Conservation (phyloP, 2,888 invertebrate species). For the Dorcus hopei region DNA sequence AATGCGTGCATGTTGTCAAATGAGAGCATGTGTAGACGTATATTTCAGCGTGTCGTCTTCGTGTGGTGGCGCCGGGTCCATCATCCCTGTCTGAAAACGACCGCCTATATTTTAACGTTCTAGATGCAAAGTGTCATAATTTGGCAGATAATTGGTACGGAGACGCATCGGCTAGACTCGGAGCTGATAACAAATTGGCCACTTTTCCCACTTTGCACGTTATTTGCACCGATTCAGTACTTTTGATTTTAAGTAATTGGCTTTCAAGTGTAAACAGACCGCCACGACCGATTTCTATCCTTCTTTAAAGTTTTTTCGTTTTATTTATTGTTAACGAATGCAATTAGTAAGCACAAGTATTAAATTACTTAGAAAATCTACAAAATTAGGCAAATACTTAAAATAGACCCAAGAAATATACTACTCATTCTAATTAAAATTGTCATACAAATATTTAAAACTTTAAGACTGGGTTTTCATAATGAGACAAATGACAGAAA, state of each 20-base stretch:
- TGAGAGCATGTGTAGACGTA: slow-evolving; percentile 10
- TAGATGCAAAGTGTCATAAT: slow-evolving; percentile 41
- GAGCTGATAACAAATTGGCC: slow-evolving; percentile 27
- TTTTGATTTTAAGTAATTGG: no score
- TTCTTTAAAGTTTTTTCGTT: neutral
- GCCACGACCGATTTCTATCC: no score
- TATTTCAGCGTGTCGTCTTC: slow-evolving; percentile 11
- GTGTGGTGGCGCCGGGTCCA: slow-evolving; percentile 17
- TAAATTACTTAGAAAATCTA: no score
- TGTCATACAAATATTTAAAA: no score
- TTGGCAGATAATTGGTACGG: slow-evolving; percentile 46
- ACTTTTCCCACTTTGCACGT: slow-evolving; percentile 23
- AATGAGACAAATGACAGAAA: no score
- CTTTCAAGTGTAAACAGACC: no score
- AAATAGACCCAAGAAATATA: no score
- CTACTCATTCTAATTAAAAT: no score
- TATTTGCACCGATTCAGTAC: neutral
- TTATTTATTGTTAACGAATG: no score
- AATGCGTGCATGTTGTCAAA: slow-evolving; percentile 2
- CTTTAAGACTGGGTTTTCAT: no score
- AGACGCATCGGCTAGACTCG: slow-evolving; percentile 43
- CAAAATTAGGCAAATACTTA: no score
- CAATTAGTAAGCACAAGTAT: no score
- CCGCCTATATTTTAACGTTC: slow-evolving; percentile 18
- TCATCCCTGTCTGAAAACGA: slow-evolving; percentile 17